phyloP scores from a whole-genome alignment of 2,888 invertebrate species.

The Conus canariensis region DNA sequence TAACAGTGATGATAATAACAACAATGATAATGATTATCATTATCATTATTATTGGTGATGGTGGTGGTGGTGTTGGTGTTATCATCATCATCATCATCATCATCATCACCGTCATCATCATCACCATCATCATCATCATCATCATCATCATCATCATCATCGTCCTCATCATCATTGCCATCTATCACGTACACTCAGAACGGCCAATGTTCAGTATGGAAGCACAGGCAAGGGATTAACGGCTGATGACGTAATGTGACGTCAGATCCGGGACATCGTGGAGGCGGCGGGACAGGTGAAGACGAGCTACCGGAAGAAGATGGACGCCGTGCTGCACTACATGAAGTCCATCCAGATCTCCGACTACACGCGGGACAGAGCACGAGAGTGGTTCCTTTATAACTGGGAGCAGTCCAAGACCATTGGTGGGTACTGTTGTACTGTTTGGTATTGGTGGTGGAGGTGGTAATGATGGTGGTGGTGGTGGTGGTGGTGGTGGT shows the following conservation, averaged over 20 bases:
- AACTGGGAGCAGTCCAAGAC: slow-evolving; percentile 96
- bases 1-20: too few relatives aligned
- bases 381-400: slow-evolving; percentile 94
- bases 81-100: too few relatives aligned
- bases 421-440: slow-evolving; percentile 83
- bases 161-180: too few relatives aligned
- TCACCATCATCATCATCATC: too few relatives aligned
- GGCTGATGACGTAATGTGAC: neutral
- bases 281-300: slow-evolving; percentile 77
- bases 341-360: slow-evolving; percentile 91
- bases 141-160: too few relatives aligned
- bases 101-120: too few relatives aligned
- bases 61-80: too few relatives aligned
- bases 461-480: neutral
- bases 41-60: too few relatives aligned
- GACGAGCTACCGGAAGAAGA: slow-evolving; percentile 86
- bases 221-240: too few relatives aligned
- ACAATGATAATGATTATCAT: too few relatives aligned
- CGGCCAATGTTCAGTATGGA: too few relatives aligned
- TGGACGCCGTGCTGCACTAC: slow-evolving; percentile 91
- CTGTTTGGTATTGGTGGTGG: neutral
- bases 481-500: neutral
- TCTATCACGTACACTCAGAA: too few relatives aligned
- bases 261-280: slow-evolving; percentile 78
- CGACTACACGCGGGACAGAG: slow-evolving; percentile 86